These are phyloP conservation scores for Choristoneura fumiferana DNA, from an alignment of 1,140 invertebrate species.

Conservation along the genomic window DNA sequence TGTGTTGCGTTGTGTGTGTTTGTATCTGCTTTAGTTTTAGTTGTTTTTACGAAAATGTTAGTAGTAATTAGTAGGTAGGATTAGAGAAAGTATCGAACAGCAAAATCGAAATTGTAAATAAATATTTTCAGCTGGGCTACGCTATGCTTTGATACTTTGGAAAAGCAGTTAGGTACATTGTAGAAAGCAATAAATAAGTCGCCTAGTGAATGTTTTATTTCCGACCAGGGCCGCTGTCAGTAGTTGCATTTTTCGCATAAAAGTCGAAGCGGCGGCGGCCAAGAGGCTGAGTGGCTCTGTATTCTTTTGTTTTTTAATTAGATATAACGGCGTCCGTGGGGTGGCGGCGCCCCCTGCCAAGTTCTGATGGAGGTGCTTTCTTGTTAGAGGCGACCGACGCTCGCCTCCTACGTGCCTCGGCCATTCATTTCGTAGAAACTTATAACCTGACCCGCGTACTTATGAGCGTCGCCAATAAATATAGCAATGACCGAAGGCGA, in stretches of 20 bases:
- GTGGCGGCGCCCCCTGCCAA: slow-evolving; percentile 49
- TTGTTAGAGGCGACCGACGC: slow-evolving; percentile 68
- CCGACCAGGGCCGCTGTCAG: slow-evolving; percentile 27
- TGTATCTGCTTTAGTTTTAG: too few relatives aligned
- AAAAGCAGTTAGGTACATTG: background rate
- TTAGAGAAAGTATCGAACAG: too few relatives aligned
- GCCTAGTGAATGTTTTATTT: too few relatives aligned
- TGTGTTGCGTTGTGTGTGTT: too few relatives aligned
- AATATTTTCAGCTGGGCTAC: too few relatives aligned
- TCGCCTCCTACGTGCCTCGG: slow-evolving; percentile 70
- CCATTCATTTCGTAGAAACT: slow-evolving; percentile 76
- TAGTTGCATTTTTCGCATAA: slow-evolving; percentile 50
- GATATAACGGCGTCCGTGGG: slow-evolving; percentile 59
- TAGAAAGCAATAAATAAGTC: too few relatives aligned
- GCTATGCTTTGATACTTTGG: too few relatives aligned
- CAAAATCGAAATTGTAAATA: too few relatives aligned
- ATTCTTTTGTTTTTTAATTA: slow-evolving; percentile 79
- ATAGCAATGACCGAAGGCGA: slow-evolving; percentile 76
- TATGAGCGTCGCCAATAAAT: slow-evolving; percentile 79
- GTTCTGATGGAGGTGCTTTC: slow-evolving; percentile 67
- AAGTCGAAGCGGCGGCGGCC: slow-evolving; percentile 50
- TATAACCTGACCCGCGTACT: slow-evolving; percentile 78
- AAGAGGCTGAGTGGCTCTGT: slow-evolving; percentile 73
- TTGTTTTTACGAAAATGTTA: too few relatives aligned
- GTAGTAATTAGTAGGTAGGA: too few relatives aligned